A percentile compares a stretch with the other conserved stretches of the same genome.
These are phyloP conservation scores for Luperina nickerlii DNA, from an alignment of 2,888 invertebrate genomes.

Conservation along the genomic window DNA sequence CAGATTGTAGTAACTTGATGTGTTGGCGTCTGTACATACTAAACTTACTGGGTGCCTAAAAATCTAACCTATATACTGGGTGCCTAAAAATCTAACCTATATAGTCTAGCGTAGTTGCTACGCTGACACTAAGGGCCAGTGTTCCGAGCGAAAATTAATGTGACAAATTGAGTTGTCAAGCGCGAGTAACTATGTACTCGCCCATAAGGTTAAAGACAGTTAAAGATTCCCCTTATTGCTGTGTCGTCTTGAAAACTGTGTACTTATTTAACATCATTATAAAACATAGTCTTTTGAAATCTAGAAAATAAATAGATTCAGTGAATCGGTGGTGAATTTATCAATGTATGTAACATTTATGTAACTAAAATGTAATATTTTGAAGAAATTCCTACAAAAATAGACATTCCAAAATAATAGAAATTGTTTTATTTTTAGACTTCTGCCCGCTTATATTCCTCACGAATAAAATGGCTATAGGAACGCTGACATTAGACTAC, in stretches of 20 bases:
- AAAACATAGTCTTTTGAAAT: neutral
- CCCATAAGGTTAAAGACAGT: neutral
- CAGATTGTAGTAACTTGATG: no score
- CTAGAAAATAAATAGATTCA: slow-evolving; percentile 20
- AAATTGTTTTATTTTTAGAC: slow-evolving; percentile 15
- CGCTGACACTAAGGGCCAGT: no score
- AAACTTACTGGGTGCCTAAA: no score
- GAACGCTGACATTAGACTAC: no score
- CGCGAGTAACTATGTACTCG: neutral
- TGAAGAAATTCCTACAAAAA: slow-evolving; percentile 46
- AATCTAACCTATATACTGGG: no score
- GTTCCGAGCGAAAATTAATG: no score
- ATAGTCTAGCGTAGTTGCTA: no score
- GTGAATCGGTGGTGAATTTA: neutral
- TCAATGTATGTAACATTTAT: slow-evolving; percentile 21
- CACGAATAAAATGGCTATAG: no score
- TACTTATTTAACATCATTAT: neutral
- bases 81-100: no score
- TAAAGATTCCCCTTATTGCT: neutral
- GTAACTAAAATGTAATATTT: slow-evolving; percentile 41
- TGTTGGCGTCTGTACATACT: no score
- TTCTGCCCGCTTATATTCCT: neutral
- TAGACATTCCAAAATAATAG: slow-evolving; percentile 36
- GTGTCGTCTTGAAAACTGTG: neutral
- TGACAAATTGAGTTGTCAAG: no score